Evolutionary conservation across 2,113 vertebrate species (phyloP).

Genomic region (Myotis yumanensis): DNA sequence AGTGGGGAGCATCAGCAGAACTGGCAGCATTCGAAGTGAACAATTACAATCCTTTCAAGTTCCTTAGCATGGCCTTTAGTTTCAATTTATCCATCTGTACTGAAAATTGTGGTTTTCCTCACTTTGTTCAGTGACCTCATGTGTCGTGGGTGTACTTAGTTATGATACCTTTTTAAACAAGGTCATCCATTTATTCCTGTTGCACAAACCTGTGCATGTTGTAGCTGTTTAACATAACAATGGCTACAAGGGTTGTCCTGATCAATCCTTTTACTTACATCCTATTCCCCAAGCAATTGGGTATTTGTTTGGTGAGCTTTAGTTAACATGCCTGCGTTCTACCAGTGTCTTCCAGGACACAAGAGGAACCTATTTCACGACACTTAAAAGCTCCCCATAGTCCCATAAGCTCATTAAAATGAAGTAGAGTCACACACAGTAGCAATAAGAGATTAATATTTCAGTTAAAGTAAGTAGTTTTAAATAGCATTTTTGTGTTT

Average conservation of each 20-base stretch:
- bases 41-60: background rate
- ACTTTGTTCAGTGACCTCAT: background rate
- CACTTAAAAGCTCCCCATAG: background rate
- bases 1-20: background rate
- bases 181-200: background rate
- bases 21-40: background rate
- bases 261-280: background rate
- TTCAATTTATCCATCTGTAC: background rate
- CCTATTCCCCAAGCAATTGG: background rate
- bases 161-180: background rate
- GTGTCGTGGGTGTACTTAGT: background rate
- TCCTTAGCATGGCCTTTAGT: background rate
- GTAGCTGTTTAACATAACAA: background rate
- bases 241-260: background rate
- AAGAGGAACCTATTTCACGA: background rate
- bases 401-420: constrained; percentile 24
- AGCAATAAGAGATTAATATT: constrained; percentile 38
- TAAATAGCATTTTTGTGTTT: constrained; percentile 27
- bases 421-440: background rate
- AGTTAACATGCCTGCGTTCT: background rate
- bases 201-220: background rate
- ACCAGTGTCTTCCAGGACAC: background rate
- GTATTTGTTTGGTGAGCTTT: background rate
- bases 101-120: background rate
- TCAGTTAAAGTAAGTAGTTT: constrained; percentile 42